Conservation (phyloP, 1,140 invertebrate genomes). For the Aphis gossypii region DNA sequence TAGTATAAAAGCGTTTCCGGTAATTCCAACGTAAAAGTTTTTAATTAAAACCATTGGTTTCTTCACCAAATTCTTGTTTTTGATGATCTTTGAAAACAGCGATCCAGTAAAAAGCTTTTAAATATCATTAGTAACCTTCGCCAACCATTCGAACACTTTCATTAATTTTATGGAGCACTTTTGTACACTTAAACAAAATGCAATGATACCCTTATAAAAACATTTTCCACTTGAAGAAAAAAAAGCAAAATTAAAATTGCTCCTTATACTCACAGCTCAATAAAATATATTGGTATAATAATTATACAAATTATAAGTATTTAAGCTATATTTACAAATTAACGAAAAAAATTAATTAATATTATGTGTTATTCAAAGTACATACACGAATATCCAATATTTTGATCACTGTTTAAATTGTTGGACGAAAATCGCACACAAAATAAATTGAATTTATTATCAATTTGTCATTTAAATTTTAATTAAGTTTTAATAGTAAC, state of each 20-base stretch:
- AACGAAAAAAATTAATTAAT: neutral
- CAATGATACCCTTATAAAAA: neutral
- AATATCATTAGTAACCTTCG: constrained; percentile 16
- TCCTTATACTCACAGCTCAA: neutral
- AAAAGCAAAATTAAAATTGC: neutral
- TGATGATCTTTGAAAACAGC: neutral
- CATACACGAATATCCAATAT: neutral
- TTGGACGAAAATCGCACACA: neutral
- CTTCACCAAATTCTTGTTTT: neutral
- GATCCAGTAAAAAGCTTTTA: constrained; percentile 24
- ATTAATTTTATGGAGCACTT: constrained; percentile 29
- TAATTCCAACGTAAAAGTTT: constrained; percentile 23
- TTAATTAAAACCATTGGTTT: constrained; percentile 26
- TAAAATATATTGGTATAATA: neutral
- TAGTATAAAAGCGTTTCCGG: neutral
- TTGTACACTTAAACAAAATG: neutral
- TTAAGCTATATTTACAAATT: neutral
- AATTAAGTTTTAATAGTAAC: neutral
- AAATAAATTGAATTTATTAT: neutral
- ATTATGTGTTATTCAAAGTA: neutral
- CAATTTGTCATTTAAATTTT: neutral
- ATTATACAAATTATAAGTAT: too few species aligned
- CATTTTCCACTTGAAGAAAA: neutral
- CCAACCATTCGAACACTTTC: neutral
- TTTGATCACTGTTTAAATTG: neutral